Evolutionary conservation across 2,888 invertebrate genomes (phyloP).

Genomic region (Mesorhabditis belari): DNA sequence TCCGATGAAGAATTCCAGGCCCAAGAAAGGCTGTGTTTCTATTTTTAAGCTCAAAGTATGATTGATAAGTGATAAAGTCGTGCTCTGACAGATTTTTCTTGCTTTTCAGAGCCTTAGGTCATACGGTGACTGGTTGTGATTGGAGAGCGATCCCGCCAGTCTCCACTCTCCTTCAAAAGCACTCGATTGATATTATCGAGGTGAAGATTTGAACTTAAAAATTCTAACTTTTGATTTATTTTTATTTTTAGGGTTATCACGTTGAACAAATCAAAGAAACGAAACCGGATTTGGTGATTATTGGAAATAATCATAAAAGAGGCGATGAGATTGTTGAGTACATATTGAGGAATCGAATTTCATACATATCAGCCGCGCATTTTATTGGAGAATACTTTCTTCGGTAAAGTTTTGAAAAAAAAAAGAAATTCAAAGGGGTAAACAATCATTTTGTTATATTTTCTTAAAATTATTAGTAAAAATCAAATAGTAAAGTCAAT

Average conservation of each 20-base stretch:
- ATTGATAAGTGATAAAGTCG: too few relatives aligned
- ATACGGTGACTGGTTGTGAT: neutral
- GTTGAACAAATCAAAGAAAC: neutral
- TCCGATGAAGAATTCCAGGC: too few relatives aligned
- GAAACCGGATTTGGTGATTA: neutral
- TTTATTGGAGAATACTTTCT: neutral
- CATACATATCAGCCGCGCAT: neutral
- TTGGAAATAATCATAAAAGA: neutral
- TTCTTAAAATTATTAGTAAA: too few relatives aligned
- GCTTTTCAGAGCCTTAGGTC: neutral
- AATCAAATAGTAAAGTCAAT: too few relatives aligned
- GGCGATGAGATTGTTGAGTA: neutral
- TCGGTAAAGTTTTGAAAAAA: too few relatives aligned
- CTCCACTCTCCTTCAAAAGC: neutral
- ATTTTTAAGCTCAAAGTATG: too few relatives aligned
- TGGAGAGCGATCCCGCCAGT: neutral
- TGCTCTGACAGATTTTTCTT: too few relatives aligned
- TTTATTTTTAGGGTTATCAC: neutral
- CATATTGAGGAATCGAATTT: neutral
- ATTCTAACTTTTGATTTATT: neutral
- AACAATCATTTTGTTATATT: too few relatives aligned
- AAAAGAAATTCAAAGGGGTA: too few relatives aligned
- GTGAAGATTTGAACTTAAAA: neutral
- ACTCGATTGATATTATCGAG: neutral
- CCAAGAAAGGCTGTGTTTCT: too few relatives aligned